Evolutionary conservation across 2,797 vertebrate genomes (phyloP), one percentile per base, ranked within the genome.

Genomic region (Sebastes umbrosus): DNA sequence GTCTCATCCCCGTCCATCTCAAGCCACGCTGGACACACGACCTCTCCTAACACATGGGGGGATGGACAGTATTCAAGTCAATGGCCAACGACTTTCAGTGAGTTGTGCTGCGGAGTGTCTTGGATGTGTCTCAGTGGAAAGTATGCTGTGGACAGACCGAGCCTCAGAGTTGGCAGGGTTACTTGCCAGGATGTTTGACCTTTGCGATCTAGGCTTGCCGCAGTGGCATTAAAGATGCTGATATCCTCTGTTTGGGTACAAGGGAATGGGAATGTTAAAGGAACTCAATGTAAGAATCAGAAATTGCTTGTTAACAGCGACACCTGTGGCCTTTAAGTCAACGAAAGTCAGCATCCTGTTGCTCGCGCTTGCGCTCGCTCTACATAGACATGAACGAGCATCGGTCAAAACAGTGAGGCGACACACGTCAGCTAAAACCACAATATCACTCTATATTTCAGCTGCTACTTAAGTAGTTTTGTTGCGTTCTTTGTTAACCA

Each of bases 101-200:
- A 68, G 73, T 58, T 69, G 71, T n/a, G 24, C 57, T 74, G 34
- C 52, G 2, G 22, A 57, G 52, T 25, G 59, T 73, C 65, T 83
- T 83, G 69, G 52, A 27, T 83, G 79, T 66, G 77, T 80, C 57
- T 83, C 0, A 50, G 58, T 81, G 88, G 88, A 90, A 89, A 84
- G 63, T 81, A 87, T 87, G 80, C 60, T 73, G 80, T 18, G 75
- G 75, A 86, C 31, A 57, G 10, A 63, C 69, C 1, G 0, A 62
- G 75, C 27, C 68, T 73, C 65, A 11, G 70, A 78, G 66, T 6
- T 64, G 63, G 67, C 68, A 62, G 57, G 34, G 58, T 55, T 55
- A 12, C 59, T 39, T 84, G 75, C 75, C 65, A 68, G 72, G 34
- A 81, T 60, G 62, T 76, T 88, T 84, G 75, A n/a, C 84, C 75